Percentiles rank a stretch among this genome's conserved stretches.
Conservation (phyloP, 1,140 invertebrate species). For the Lepidurus packardi region DNA sequence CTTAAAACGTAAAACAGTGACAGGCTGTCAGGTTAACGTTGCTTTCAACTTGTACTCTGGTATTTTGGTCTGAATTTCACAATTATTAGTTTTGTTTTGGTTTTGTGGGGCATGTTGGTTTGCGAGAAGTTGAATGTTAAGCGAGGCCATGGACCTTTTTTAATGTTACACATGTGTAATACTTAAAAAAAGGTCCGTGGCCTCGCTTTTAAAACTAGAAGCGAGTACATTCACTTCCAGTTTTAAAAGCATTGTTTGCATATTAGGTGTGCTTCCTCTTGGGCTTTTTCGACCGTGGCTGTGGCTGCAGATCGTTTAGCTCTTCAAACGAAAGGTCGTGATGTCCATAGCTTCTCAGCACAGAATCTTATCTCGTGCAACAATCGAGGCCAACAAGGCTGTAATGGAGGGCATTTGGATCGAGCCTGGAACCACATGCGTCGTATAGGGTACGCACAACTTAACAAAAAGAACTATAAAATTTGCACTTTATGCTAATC, state of each 20-base stretch:
- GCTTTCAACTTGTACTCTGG: background rate
- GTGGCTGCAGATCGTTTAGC: slow-evolving; percentile 60
- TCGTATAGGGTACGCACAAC: slow-evolving; percentile 65
- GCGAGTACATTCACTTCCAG: background rate
- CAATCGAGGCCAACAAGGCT: slow-evolving; percentile 65
- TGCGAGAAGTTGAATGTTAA: too few species aligned
- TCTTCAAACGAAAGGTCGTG: slow-evolving; percentile 71
- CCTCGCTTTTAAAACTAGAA: too few species aligned
- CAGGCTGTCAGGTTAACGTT: background rate
- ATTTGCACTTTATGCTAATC: slow-evolving; percentile 26
- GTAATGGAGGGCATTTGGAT: slow-evolving; percentile 79
- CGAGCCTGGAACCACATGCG: slow-evolving; percentile 82
- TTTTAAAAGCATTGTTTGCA: background rate
- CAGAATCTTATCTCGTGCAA: slow-evolving; percentile 85
- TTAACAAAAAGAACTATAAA: background rate
- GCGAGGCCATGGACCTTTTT: background rate
- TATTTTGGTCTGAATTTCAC: background rate
- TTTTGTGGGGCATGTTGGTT: too few species aligned
- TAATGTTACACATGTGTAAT: background rate
- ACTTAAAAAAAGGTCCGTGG: too few species aligned
- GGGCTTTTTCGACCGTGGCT: slow-evolving; percentile 79
- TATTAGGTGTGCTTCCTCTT: slow-evolving; percentile 67
- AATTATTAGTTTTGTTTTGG: too few species aligned
- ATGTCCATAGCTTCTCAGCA: slow-evolving; percentile 63
- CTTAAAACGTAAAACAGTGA: background rate